phyloP scores from a whole-genome alignment of 2,113 vertebrate species.

The Silurus asotus region DNA sequence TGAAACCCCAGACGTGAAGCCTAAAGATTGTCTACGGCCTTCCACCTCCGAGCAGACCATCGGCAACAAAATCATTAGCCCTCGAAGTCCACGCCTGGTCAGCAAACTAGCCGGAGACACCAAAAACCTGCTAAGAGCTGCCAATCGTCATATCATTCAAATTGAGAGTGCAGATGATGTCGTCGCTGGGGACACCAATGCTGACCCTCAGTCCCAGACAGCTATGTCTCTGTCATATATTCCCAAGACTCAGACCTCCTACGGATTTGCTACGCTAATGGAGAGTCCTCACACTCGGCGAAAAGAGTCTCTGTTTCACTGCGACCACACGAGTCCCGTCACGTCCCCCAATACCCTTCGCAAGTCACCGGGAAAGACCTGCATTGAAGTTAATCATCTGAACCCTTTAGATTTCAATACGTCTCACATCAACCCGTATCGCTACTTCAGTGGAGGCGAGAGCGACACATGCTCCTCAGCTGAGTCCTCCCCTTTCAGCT shows the following conservation, averaged over 20 bases:
- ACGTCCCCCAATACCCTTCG: constrained; percentile 84
- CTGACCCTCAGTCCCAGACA: constrained; percentile 84
- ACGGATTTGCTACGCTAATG: constrained; percentile 87
- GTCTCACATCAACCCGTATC: constrained; percentile 86
- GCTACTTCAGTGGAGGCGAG: constrained; percentile 91
- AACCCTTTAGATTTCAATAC: constrained; percentile 75
- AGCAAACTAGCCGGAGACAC: constrained; percentile 80
- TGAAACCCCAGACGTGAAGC: constrained; percentile 64
- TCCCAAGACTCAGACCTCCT: constrained; percentile 92
- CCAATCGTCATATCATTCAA: constrained; percentile 92
- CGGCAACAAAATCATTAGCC: constrained; percentile 65
- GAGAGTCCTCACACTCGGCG: constrained; percentile 95
- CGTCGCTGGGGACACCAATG: constrained; percentile 78
- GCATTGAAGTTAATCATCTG: constrained; percentile 65
- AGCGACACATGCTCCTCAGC: constrained; percentile 96
- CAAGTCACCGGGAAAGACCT: constrained; percentile 62
- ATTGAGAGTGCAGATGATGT: constrained; percentile 91
- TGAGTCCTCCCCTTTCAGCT: constrained; percentile 92
- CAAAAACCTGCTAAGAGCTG: constrained; percentile 77
- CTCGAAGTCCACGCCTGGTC: constrained; percentile 80
- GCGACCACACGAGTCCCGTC: constrained; percentile 84
- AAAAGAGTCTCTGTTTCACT: constrained; percentile 93
- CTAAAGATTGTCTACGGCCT: constrained; percentile 67
- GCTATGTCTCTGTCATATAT: constrained; percentile 91
- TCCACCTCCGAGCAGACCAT: constrained; percentile 79